A percentile compares a stretch with the other conserved stretches of the same genome.
phyloP scores from a whole-genome alignment of 2,113 vertebrate genomes.

The Bambusicola thoracicus region DNA sequence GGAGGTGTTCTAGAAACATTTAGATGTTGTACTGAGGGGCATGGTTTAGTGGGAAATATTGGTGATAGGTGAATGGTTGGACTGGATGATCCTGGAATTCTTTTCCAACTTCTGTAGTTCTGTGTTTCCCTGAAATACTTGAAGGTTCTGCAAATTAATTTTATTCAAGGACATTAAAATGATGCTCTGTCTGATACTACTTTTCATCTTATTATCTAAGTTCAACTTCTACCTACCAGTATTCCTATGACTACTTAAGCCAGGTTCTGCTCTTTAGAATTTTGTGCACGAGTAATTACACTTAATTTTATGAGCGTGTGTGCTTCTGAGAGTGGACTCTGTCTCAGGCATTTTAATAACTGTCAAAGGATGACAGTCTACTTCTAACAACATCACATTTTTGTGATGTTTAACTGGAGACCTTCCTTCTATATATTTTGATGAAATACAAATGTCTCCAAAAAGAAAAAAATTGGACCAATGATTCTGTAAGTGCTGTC shows the following conservation, averaged over 20 bases:
- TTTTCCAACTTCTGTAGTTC: too few species aligned
- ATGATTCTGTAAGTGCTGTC: background rate
- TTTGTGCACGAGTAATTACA: background rate
- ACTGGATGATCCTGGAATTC: too few species aligned
- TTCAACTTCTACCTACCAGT: background rate
- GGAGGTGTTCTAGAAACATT: too few species aligned
- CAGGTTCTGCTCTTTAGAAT: background rate
- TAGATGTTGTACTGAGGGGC: too few species aligned
- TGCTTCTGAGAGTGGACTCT: background rate
- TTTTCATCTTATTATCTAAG: background rate
- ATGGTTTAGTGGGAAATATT: too few species aligned
- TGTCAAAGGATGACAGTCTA: background rate
- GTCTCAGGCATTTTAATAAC: background rate
- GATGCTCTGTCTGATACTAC: background rate
- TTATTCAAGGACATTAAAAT: background rate
- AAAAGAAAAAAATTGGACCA: background rate
- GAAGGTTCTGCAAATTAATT: background rate
- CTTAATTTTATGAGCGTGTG: background rate
- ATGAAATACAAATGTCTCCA: background rate
- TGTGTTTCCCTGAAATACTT: background rate
- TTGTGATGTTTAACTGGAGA: background rate
- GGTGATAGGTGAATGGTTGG: too few species aligned
- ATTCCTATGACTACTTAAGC: background rate
- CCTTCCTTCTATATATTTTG: background rate
- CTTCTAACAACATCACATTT: background rate